Evolutionary conservation across 2,888 invertebrate genomes (phyloP).

Genomic region (Habroteleia sp.): DNA sequence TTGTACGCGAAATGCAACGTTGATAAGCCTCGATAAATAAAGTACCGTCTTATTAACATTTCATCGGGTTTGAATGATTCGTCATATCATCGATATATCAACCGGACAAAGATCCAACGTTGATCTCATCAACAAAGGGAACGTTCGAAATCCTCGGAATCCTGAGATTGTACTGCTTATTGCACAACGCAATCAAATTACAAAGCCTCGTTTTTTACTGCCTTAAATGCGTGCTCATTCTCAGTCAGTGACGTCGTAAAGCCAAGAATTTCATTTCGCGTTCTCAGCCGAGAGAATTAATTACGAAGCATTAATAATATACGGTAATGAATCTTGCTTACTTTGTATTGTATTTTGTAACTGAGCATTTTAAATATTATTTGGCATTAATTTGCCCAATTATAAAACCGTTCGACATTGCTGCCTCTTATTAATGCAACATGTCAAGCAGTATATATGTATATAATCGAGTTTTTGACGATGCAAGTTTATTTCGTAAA

Average conservation of each 20-base stretch:
- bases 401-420: slow-evolving; percentile 1
- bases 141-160: slow-evolving; percentile 64
- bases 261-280: slow-evolving; percentile 65
- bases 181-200: slow-evolving; percentile 64
- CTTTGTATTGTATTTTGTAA: slow-evolving; percentile 39
- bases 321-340: slow-evolving; percentile 56
- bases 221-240: slow-evolving; percentile 60
- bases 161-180: slow-evolving; percentile 63
- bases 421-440: too few species aligned
- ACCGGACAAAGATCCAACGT: slow-evolving; percentile 54
- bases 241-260: slow-evolving; percentile 60
- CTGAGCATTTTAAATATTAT: slow-evolving; percentile 9
- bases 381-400: slow-evolving; percentile 14
- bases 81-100: slow-evolving; percentile 53
- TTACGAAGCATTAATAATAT: slow-evolving; percentile 59
- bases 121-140: slow-evolving; percentile 63
- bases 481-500: too few species aligned
- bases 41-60: slow-evolving; percentile 48
- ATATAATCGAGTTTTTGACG: too few species aligned
- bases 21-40: slow-evolving; percentile 33
- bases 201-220: slow-evolving; percentile 62
- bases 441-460: too few species aligned
- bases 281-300: slow-evolving; percentile 50
- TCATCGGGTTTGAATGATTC: slow-evolving; percentile 30
- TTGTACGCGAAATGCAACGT: slow-evolving; percentile 5